These are phyloP conservation scores for Silurus meridionalis DNA, from an alignment of 2,113 vertebrate genomes.

Conservation along the genomic window DNA sequence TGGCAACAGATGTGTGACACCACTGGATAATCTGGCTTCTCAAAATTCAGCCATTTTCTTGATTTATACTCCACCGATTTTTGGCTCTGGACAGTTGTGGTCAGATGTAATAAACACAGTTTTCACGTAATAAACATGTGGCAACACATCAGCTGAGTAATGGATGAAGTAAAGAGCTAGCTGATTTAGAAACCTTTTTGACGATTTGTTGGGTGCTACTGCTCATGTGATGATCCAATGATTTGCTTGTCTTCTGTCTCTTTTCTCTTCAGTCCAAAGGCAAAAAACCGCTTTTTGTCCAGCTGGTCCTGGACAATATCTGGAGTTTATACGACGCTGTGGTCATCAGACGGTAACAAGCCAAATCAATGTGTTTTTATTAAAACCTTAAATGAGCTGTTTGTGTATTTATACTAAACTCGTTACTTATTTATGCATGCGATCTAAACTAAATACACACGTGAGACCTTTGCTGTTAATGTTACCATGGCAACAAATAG, in stretches of 20 bases:
- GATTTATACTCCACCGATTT: not conserved
- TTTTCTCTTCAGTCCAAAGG: slow-evolving; percentile 81
- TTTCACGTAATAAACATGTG: not conserved
- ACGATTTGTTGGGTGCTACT: not conserved
- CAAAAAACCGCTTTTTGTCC: slow-evolving; percentile 94
- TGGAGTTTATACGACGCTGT: slow-evolving; percentile 98
- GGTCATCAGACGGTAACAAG: slow-evolving; percentile 81
- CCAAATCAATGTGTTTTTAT: not conserved
- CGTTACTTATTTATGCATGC: not conserved
- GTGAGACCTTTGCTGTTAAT: not conserved
- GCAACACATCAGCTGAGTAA: not conserved
- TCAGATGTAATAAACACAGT: not conserved
- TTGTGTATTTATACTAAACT: not conserved
- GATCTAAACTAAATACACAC: not conserved
- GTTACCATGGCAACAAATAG: not conserved
- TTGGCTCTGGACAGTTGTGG: not conserved
- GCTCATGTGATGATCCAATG: not conserved
- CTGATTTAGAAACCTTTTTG: not conserved
- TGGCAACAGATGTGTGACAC: not conserved
- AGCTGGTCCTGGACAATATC: slow-evolving; percentile 93
- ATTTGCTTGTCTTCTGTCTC: not conserved
- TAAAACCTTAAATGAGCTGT: not conserved
- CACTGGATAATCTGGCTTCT: not conserved
- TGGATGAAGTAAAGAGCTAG: not conserved
- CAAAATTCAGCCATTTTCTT: not conserved